Percentiles rank a stretch among this genome's conserved stretches.
phyloP scores from a whole-genome alignment of 2,113 vertebrate species.

The Tor tambroides region DNA sequence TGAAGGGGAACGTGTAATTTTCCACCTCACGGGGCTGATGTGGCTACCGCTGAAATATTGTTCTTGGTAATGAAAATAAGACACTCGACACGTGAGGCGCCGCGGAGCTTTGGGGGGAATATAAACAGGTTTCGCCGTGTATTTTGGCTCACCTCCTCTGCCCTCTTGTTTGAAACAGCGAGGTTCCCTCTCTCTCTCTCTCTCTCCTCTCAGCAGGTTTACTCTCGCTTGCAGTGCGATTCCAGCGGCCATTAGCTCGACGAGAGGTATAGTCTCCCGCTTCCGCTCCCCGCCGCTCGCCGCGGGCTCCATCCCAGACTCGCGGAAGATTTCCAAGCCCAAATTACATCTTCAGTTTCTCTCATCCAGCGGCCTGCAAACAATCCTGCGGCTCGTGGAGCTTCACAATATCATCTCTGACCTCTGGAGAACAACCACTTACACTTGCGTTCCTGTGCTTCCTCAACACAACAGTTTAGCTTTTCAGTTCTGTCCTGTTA shows the following conservation, averaged over 20 bases:
- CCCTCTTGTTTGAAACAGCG: slow-evolving; percentile 28
- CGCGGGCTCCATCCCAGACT: slow-evolving; percentile 51
- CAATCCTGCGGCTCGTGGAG: neutral
- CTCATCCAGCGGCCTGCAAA: neutral
- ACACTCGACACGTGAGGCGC: neutral
- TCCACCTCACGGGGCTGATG: neutral
- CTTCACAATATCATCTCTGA: slow-evolving; percentile 18
- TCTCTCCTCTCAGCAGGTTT: slow-evolving; percentile 15
- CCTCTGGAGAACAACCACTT: slow-evolving; percentile 1
- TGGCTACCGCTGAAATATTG: neutral
- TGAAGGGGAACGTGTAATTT: neutral
- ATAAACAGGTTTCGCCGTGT: neutral
- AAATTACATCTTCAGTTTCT: slow-evolving; percentile 55
- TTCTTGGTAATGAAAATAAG: neutral
- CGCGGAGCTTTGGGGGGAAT: neutral
- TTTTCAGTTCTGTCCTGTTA: neutral
- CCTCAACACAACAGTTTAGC: neutral
- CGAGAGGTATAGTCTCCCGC: slow-evolving; percentile 30
- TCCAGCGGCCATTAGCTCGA: slow-evolving; percentile 54
- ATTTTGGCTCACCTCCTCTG: slow-evolving; percentile 4
- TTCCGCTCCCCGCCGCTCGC: slow-evolving; percentile 51
- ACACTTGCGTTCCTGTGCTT: neutral
- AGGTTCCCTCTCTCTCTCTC: neutral
- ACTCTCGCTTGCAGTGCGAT: slow-evolving; percentile 36
- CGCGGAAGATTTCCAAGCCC: slow-evolving; percentile 54